Evolutionary conservation across 2,888 invertebrate genomes (phyloP).

Genomic region (Apocheima hispidaria): DNA sequence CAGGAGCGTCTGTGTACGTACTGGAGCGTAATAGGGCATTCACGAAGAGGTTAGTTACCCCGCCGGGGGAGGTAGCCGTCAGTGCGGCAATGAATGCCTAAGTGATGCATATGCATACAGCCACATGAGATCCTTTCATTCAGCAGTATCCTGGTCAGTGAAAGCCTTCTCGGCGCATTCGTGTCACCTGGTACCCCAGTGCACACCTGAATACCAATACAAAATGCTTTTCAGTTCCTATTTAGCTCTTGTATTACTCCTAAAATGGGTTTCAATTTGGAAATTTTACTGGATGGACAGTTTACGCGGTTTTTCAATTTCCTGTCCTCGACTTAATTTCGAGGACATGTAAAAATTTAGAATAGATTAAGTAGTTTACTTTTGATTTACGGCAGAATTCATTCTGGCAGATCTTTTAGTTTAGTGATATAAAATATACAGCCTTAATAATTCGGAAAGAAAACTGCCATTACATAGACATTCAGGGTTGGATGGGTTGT

Average conservation of each 20-base stretch:
- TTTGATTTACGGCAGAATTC: no score
- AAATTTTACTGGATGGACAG: neutral
- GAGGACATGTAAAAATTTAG: no score
- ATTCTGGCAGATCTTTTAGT: neutral
- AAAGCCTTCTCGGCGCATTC: constrained; percentile 70
- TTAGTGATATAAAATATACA: neutral
- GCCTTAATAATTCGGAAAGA: neutral
- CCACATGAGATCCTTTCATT: constrained; percentile 68
- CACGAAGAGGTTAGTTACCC: constrained; percentile 73
- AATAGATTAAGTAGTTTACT: neutral
- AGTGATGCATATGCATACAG: constrained; percentile 69
- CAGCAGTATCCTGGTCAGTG: constrained; percentile 69
- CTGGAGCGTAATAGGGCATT: constrained; percentile 47
- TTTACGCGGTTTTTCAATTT: constrained; percentile 4
- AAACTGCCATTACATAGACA: neutral
- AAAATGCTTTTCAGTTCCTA: constrained; percentile 1
- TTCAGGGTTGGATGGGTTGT: neutral
- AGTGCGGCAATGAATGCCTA: constrained; percentile 72
- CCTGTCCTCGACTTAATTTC: neutral
- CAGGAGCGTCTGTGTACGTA: constrained; percentile 33
- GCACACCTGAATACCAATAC: constrained; percentile 35
- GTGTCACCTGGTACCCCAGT: constrained; percentile 79
- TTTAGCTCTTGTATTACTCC: constrained; percentile 5
- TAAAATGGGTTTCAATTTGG: neutral
- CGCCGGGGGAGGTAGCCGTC: constrained; percentile 61